Conservation (phyloP, 2,888 invertebrate genomes). For the Girardia tigrina region DNA sequence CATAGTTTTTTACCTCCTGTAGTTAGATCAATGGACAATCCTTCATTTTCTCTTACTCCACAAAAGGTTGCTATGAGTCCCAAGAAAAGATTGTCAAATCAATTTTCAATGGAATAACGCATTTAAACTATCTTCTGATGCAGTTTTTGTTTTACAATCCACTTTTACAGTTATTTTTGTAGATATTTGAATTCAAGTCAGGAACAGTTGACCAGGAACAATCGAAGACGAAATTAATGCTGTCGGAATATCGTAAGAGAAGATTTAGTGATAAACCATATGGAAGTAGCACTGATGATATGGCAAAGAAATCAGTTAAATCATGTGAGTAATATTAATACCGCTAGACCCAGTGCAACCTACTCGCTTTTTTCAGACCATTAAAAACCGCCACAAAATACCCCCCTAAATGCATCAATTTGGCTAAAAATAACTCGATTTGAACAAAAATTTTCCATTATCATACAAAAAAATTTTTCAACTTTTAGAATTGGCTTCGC, state of each 20-base stretch:
- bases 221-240: neutral
- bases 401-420: too few relatives aligned
- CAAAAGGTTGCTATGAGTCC: neutral
- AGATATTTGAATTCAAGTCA: neutral
- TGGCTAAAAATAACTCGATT: too few relatives aligned
- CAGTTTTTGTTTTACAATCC: neutral
- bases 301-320: too few relatives aligned
- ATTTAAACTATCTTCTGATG: neutral
- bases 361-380: too few relatives aligned
- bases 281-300: too few relatives aligned
- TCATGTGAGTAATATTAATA: too few relatives aligned
- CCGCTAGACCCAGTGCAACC: too few relatives aligned
- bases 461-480: too few relatives aligned
- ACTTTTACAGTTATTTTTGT: neutral
- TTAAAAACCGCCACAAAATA: too few relatives aligned
- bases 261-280: neutral
- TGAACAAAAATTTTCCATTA: too few relatives aligned
- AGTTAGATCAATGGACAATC: neutral
- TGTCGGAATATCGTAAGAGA: conserved; percentile 1
- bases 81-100: neutral
- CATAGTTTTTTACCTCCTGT: neutral
- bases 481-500: too few relatives aligned
- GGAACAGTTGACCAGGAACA: too few relatives aligned
- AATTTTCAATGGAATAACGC: conserved; percentile 23
- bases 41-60: neutral